Evolutionary conservation across 2,113 vertebrate genomes (phyloP).

Genomic region (Notothenia rossii): DNA sequence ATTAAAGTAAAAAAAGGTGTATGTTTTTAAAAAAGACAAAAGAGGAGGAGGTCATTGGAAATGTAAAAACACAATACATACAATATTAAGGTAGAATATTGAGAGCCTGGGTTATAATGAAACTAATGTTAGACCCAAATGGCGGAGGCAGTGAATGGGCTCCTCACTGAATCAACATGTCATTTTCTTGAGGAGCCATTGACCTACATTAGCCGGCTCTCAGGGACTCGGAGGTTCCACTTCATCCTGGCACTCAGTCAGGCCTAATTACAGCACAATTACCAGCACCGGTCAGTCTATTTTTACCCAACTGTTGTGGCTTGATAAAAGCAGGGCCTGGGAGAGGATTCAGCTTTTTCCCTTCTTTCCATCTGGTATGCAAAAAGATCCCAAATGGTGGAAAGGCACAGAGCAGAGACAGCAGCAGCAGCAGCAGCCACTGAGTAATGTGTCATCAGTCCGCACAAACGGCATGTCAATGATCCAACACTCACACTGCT

Average conservation of each 20-base stretch:
- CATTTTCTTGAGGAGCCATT: background rate
- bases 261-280: slow-evolving; percentile 18
- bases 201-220: background rate
- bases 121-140: background rate
- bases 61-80: no score
- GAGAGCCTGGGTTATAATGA: background rate
- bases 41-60: background rate
- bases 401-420: no score
- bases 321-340: no score
- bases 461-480: no score
- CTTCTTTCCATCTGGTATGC: no score
- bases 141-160: background rate
- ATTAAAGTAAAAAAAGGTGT: background rate
- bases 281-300: slow-evolving; percentile 1
- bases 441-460: no score
- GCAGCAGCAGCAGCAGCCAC: no score
- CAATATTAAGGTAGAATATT: no score
- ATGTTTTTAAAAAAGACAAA: no score
- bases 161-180: background rate
- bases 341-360: no score
- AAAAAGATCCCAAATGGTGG: no score
- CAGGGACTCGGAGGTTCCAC: background rate
- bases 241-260: background rate
- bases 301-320: background rate
- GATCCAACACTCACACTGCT: no score